phyloP scores from a whole-genome alignment of 2,113 vertebrate genomes.

The Tylochromis polylepis region DNA sequence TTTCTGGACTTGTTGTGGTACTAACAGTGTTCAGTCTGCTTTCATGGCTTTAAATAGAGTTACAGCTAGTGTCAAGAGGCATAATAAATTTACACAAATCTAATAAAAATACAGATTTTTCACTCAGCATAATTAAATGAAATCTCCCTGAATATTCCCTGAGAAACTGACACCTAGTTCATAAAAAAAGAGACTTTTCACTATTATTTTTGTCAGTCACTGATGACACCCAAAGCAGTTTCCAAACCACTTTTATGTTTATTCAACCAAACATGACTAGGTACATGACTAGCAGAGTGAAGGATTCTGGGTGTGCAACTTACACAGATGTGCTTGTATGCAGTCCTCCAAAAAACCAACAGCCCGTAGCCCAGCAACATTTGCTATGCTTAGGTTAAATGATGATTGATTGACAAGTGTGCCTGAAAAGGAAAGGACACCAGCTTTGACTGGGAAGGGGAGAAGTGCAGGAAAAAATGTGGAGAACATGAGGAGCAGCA shows the following conservation, averaged over 20 bases:
- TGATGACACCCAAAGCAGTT: not conserved
- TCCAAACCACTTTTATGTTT: not conserved
- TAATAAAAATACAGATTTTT: not conserved
- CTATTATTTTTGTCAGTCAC: not conserved
- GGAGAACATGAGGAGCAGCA: not conserved
- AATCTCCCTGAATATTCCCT: not conserved
- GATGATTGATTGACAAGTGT: not conserved
- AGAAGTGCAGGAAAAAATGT: not conserved
- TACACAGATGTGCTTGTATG: not conserved
- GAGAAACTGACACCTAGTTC: not conserved
- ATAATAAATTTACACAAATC: not conserved
- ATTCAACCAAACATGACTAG: too few relatives aligned
- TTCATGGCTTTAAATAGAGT: not conserved
- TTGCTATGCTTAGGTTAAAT: not conserved
- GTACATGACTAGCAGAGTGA: not conserved
- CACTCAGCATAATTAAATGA: not conserved
- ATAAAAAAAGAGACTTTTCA: not conserved
- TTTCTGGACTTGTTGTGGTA: not conserved
- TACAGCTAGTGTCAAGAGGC: not conserved
- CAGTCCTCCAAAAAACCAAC: not conserved
- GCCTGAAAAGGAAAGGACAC: not conserved
- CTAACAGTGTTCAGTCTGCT: not conserved
- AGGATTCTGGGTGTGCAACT: not conserved
- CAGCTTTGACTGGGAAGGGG: not conserved
- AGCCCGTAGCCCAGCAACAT: not conserved